phyloP scores from a whole-genome alignment of 2,888 invertebrate species.

The Pemphredon lugubris region DNA sequence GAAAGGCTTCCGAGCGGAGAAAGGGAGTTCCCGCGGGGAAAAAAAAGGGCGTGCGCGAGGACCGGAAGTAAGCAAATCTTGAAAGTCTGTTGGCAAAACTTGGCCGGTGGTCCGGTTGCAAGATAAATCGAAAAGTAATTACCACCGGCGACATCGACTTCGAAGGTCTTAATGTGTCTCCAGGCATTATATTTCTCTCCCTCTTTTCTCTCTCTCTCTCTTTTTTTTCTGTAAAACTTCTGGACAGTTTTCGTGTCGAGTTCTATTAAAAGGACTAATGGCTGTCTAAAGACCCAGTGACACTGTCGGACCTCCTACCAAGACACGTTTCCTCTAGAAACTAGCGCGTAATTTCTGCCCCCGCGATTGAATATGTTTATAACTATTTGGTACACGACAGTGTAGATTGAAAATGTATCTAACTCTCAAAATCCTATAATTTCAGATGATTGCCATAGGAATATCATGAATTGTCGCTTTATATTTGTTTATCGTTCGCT shows the following conservation, averaged over 20 bases:
- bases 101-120: slow-evolving; percentile 71
- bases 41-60: slow-evolving; percentile 61
- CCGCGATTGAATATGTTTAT: too few relatives aligned
- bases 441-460: too few relatives aligned
- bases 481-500: too few relatives aligned
- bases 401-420: too few relatives aligned
- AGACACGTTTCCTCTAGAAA: slow-evolving; percentile 11
- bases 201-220: neutral
- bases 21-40: slow-evolving; percentile 45
- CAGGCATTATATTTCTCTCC: slow-evolving; percentile 30
- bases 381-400: neutral
- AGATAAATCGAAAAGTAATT: slow-evolving; percentile 78
- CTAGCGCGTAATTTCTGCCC: too few relatives aligned
- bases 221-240: slow-evolving; percentile 8
- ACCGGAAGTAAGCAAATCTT: slow-evolving; percentile 75
- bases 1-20: slow-evolving; percentile 40
- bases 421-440: too few relatives aligned
- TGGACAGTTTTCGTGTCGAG: slow-evolving; percentile 18
- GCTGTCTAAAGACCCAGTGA: slow-evolving; percentile 7
- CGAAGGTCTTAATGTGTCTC: slow-evolving; percentile 62
- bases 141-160: slow-evolving; percentile 41
- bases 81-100: slow-evolving; percentile 74
- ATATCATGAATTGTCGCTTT: too few relatives aligned
- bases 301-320: slow-evolving; percentile 11
- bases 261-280: slow-evolving; percentile 27